A percentile compares a stretch with the other conserved stretches of the same genome.
Conservation (phyloP, 1,140 invertebrate genomes). For the Colletes gigas region DNA sequence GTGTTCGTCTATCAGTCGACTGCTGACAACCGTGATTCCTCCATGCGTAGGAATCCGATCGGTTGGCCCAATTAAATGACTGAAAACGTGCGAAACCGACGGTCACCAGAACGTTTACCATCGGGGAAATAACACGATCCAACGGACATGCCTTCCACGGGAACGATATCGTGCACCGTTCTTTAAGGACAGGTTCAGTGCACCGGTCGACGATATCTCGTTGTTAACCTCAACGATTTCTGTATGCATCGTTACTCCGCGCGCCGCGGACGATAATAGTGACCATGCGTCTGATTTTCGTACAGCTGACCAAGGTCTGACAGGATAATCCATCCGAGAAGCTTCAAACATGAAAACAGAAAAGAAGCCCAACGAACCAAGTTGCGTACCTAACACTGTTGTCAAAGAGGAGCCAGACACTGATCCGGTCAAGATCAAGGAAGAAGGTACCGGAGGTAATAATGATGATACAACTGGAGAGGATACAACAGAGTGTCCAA, state of each 20-base stretch:
- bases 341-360: conserved; percentile 78
- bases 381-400: conserved; percentile 72
- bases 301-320: conserved; percentile 57
- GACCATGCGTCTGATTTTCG: conserved; percentile 60
- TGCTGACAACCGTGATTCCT: conserved; percentile 40
- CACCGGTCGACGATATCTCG: conserved; percentile 37
- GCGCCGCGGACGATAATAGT: conserved; percentile 37
- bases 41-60: conserved; percentile 29
- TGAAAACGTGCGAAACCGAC: conserved; percentile 21
- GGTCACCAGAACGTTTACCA: conserved; percentile 9
- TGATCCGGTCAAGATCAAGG: conserved; percentile 78
- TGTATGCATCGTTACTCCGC: conserved; percentile 17
- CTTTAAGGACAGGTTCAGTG: conserved; percentile 15
- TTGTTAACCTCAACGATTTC: conserved; percentile 50
- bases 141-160: conserved; percentile 42
- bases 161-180: conserved; percentile 8
- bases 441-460: conserved; percentile 69
- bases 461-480: conserved; percentile 74
- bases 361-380: conserved; percentile 78
- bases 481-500: conserved; percentile 71
- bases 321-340: conserved; percentile 40
- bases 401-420: conserved; percentile 77
- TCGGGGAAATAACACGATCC: conserved; percentile 9
- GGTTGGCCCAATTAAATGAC: conserved; percentile 36
- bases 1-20: conserved; percentile 35